A percentile compares a stretch with the other conserved stretches of the same genome.
Conservation (phyloP, 2,113 vertebrate genomes). For the Ptilonorhynchus violaceus region DNA sequence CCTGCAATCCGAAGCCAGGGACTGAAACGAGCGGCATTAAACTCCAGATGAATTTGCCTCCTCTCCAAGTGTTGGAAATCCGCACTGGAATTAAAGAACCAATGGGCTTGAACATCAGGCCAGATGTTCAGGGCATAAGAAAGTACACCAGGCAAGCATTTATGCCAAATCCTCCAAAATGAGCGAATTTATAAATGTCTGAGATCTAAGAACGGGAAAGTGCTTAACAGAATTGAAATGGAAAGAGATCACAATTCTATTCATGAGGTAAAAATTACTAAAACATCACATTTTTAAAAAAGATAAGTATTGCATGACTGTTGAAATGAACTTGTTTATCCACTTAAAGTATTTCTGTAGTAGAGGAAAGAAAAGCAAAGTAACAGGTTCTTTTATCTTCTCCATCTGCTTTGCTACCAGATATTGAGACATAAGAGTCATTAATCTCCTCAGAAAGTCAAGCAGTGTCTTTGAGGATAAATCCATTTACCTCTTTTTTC, state of each 20-base stretch:
- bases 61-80: background rate
- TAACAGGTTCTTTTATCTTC: background rate
- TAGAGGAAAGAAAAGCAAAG: background rate
- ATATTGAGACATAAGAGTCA: background rate
- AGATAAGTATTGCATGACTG: background rate
- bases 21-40: fast-evolving
- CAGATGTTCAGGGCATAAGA: background rate
- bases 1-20: background rate
- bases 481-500: background rate
- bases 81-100: background rate
- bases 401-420: background rate
- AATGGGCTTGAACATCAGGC: background rate
- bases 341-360: background rate
- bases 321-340: background rate
- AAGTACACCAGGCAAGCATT: background rate
- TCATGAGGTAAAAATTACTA: background rate
- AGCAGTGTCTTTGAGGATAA: background rate
- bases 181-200: background rate
- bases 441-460: background rate
- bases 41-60: background rate
- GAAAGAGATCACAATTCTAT: background rate
- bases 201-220: background rate
- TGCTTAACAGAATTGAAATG: background rate
- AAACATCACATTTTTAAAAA: background rate
- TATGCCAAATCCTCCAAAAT: background rate